Conservation (phyloP, 2,797 vertebrate species). For the Cichlasoma orientale region DNA sequence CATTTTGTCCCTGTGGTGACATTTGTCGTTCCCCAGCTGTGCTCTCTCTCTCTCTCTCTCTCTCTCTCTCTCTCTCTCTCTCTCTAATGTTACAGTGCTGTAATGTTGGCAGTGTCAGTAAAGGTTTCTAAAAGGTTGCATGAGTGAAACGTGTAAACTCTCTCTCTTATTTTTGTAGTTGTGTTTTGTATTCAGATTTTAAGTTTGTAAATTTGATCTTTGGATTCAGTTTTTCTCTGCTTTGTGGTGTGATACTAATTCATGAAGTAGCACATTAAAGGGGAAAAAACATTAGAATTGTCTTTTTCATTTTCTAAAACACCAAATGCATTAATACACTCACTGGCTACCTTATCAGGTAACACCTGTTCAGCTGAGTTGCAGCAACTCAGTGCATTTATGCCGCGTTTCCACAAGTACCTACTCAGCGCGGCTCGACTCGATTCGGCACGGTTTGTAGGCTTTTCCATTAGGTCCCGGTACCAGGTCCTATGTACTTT, state of each 20-base stretch:
- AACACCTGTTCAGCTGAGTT: background rate
- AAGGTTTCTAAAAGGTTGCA: conserved; percentile 12
- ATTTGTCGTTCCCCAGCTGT: conserved; percentile 32
- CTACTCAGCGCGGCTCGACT: too few species aligned
- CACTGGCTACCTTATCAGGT: background rate
- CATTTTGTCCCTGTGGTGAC: conserved; percentile 36
- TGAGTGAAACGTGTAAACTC: background rate
- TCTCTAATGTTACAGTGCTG: conserved; percentile 9
- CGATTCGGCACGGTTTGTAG: too few species aligned
- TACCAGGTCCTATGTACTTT: too few species aligned
- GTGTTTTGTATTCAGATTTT: background rate
- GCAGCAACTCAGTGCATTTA: background rate
- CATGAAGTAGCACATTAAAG: background rate
- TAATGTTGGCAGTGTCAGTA: background rate
- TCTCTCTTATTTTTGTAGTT: background rate
- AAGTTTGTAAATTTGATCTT: background rate
- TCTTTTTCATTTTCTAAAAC: background rate
- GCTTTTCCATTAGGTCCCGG: too few species aligned
- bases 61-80: background rate
- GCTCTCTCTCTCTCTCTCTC: background rate
- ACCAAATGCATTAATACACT: background rate
- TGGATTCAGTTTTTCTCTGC: background rate
- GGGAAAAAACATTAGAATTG: background rate
- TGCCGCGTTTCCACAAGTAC: too few species aligned
- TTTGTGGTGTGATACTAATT: background rate